phyloP scores from a whole-genome alignment of 2,888 invertebrate species.

The Artemia sinica region DNA sequence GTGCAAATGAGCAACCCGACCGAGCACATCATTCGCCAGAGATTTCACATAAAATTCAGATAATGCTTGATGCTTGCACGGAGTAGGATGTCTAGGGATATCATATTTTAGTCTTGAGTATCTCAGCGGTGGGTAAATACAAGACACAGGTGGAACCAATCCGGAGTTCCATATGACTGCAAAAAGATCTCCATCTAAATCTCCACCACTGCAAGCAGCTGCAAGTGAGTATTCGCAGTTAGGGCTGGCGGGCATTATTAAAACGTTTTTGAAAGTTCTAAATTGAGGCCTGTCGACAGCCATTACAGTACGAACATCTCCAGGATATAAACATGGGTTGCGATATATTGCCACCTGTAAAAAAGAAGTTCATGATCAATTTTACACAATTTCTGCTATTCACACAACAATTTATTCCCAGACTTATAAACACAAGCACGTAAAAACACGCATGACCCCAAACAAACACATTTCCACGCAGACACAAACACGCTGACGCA shows the following conservation, averaged over 20 bases:
- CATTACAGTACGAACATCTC: constrained; percentile 31
- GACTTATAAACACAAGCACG: no score
- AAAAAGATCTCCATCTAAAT: constrained; percentile 33
- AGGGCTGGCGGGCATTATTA: constrained; percentile 13
- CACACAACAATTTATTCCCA: no score
- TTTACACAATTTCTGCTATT: no score
- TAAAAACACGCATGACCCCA: no score
- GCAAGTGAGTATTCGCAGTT: constrained; percentile 13
- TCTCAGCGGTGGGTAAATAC: constrained; percentile 1
- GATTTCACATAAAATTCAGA: constrained; percentile 16
- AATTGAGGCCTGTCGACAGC: constrained; percentile 26
- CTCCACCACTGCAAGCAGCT: constrained; percentile 29
- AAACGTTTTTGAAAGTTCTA: constrained; percentile 14
- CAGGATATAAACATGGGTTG: constrained; percentile 33
- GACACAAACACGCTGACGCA: no score
- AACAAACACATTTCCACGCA: no score
- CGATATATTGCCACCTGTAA: constrained; percentile 31
- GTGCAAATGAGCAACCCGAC: constrained; percentile 16
- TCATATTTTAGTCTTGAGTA: background rate
- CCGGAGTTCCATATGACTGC: constrained; percentile 30
- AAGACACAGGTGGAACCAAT: constrained; percentile 25
- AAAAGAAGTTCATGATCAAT: no score
- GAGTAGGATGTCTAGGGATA: background rate
- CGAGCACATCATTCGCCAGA: constrained; percentile 15
- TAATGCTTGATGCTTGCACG: background rate